Evolutionary conservation across 2,888 invertebrate genomes (phyloP).

Genomic region (Coelogynopora nodosa): DNA sequence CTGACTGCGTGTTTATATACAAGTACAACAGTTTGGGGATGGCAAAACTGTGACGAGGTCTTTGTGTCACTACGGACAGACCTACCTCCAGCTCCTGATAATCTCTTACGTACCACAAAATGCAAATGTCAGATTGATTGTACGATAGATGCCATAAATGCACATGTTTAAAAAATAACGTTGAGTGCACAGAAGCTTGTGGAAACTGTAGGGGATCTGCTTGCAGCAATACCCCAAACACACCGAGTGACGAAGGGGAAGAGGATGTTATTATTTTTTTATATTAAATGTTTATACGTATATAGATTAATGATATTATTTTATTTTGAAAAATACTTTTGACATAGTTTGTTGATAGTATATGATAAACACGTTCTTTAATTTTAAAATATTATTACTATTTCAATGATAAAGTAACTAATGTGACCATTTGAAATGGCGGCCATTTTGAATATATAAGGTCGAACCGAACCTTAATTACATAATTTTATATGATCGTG

Average conservation of each 20-base stretch:
- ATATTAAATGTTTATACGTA: neutral
- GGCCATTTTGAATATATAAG: no score
- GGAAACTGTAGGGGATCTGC: no score
- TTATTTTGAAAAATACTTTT: neutral
- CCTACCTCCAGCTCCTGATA: neutral
- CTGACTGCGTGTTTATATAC: neutral
- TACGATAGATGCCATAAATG: conserved; percentile 24
- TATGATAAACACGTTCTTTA: neutral
- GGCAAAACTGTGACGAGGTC: neutral
- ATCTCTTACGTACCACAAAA: conserved; percentile 8
- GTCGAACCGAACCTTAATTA: no score
- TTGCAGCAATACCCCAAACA: neutral
- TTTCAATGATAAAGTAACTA: neutral
- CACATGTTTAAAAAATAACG: neutral
- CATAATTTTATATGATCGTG: no score
- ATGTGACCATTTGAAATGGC: neutral
- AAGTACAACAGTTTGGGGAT: neutral
- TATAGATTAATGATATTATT: neutral
- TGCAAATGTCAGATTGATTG: neutral
- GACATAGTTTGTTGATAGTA: neutral
- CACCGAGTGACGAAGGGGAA: neutral
- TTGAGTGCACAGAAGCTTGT: neutral
- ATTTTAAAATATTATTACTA: neutral
- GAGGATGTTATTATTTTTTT: neutral
- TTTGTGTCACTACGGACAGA: neutral